Evolutionary conservation across 2,888 invertebrate genomes (phyloP).

Genomic region (Sipha maydis): DNA sequence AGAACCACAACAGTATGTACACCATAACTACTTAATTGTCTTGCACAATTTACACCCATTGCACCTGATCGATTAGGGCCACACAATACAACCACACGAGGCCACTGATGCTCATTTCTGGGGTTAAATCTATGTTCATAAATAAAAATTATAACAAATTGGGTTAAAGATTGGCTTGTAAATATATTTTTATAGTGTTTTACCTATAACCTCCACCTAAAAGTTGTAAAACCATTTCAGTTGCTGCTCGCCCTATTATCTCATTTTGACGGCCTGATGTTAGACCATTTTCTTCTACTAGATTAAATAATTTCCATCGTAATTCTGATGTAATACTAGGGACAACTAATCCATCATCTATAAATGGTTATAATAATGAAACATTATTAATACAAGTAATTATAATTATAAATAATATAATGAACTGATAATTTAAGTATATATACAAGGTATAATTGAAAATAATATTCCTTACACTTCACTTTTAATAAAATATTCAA

Average conservation of each 20-base stretch:
- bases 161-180: neutral
- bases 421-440: neutral
- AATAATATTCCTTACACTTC: no score
- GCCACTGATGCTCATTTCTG: conserved; percentile 88
- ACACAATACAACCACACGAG: conserved; percentile 80
- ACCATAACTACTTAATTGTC: conserved; percentile 85
- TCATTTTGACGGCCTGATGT: conserved; percentile 76
- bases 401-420: neutral
- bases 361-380: conserved; percentile 35
- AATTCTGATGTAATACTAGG: conserved; percentile 78
- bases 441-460: no score
- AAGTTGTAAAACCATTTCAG: conserved; percentile 85
- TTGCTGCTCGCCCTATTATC: conserved; percentile 83
- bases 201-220: conserved; percentile 82
- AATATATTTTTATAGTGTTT: conserved; percentile 3
- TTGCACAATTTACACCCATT: conserved; percentile 79
- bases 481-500: no score
- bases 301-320: conserved; percentile 76
- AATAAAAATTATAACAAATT: neutral
- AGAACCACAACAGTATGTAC: conserved; percentile 76
- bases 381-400: neutral
- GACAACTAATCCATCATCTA: conserved; percentile 83
- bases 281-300: conserved; percentile 77
- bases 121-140: conserved; percentile 74
- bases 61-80: conserved; percentile 77